Conservation (phyloP, 2,888 invertebrate species). For the Linnaemya tessellans region DNA sequence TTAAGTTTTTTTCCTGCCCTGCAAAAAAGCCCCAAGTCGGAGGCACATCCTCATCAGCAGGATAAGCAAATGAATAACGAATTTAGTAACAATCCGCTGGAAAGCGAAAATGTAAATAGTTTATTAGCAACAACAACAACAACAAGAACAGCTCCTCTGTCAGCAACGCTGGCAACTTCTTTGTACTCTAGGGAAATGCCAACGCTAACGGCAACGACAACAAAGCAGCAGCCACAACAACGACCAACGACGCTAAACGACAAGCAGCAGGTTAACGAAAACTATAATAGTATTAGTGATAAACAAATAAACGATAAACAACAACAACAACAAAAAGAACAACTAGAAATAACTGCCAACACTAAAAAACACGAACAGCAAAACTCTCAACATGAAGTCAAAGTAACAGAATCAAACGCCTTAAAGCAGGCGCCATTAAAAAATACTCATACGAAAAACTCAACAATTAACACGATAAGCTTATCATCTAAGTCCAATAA, state of each 20-base stretch:
- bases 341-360: conserved; percentile 53
- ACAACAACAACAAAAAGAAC: conserved; percentile 27
- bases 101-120: conserved; percentile 33
- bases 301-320: conserved; percentile 49
- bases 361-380: conserved; percentile 24
- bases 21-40: neutral
- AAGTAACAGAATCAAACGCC: conserved; percentile 19
- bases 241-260: conserved; percentile 51
- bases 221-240: conserved; percentile 46
- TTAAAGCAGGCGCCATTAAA: conserved; percentile 43
- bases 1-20: conserved; percentile 51
- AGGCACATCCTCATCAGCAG: conserved; percentile 13
- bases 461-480: conserved; percentile 62
- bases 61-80: conserved; percentile 38
- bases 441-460: conserved; percentile 66
- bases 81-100: conserved; percentile 31
- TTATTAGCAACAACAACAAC: conserved; percentile 25
- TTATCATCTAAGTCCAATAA: conserved; percentile 60
- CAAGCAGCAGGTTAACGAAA: conserved; percentile 65
- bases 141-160: neutral
- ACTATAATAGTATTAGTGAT: conserved; percentile 66
- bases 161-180: conserved; percentile 8
- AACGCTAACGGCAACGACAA: conserved; percentile 60
- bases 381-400: conserved; percentile 46
- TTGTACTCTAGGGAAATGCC: neutral